Evolutionary conservation across 2,888 invertebrate genomes (phyloP), one percentile per base, ranked within the genome.

Genomic region (Romanomermis culicivorax): DNA sequence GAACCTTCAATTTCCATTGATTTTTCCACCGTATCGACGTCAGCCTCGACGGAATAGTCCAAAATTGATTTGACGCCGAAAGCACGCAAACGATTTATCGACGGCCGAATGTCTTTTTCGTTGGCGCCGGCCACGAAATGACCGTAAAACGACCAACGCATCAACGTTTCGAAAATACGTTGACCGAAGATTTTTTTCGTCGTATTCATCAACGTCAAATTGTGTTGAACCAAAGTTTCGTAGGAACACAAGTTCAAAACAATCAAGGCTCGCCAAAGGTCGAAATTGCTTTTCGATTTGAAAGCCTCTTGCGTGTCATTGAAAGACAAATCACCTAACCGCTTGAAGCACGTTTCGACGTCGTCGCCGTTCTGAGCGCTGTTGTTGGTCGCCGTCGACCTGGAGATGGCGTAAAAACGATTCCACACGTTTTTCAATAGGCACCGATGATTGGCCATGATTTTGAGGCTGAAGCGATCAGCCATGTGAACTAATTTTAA

Each of bases 11-110:
- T n/a, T n/a, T n/a, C n/a, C n/a, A n/a, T n/a, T n/a, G n/a, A 17
- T 17, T 36, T 17, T 70, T 93, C 85, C 68, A 89, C 88, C 67
- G 85, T 82, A 23, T 82, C 78, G 62, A 75, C 60, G 70, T 97
- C 97, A 69, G 93, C 88, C 72, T 97, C 97, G 0, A 91, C 97
- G 58, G 91, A 93, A 75, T 95, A 95, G 72, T 95, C 95, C 60
- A 97, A 79, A 69, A 97, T 97, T 51, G 95, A 87, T 71, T 97
- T 97, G 20, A 99, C 97, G 51, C 97, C 97, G 71, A 89, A 97
- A 56, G 84, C 82, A 56, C 85, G 79, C 68, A 95, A 75, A 68
- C 83, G 78, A 68, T 83, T 81, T 63, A 89, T 77, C 54, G 80
- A 80, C 42, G 89, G 88, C 63, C 79, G 77, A 67, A 91, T 65